Conservation (phyloP, 2,888 invertebrate genomes). For the Thecophora atra region DNA sequence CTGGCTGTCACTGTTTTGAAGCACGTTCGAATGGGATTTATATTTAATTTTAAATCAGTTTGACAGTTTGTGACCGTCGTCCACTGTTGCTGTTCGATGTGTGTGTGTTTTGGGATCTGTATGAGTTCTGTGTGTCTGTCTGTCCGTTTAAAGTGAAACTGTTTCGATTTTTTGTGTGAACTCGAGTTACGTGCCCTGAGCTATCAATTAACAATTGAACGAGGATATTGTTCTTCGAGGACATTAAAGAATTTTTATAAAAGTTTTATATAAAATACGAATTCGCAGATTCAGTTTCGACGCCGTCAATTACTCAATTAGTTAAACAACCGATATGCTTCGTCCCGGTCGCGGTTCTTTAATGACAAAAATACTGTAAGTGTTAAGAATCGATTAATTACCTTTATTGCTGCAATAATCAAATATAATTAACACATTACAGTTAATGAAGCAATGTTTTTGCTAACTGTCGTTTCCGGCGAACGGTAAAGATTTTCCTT, state of each 20-base stretch:
- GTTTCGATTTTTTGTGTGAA: slow-evolving; percentile 1
- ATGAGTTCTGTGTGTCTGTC: slow-evolving; percentile 4
- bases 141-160: neutral
- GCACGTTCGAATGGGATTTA: slow-evolving; percentile 37
- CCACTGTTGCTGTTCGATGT: neutral
- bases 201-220: slow-evolving; percentile 33
- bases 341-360: neutral
- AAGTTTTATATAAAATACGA: too few relatives aligned
- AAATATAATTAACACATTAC: slow-evolving; percentile 23
- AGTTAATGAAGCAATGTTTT: neutral
- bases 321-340: too few relatives aligned
- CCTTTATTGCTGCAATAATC: slow-evolving; percentile 18
- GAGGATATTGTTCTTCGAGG: neutral
- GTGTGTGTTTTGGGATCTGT: slow-evolving; percentile 5
- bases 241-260: too few relatives aligned
- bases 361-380: too few relatives aligned
- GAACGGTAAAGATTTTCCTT: too few relatives aligned
- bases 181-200: neutral
- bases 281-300: too few relatives aligned
- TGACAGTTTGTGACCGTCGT: slow-evolving; percentile 34
- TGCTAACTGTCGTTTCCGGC: too few relatives aligned
- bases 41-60: slow-evolving; percentile 39
- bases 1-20: slow-evolving; percentile 15
- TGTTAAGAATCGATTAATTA: too few relatives aligned
- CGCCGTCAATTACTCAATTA: too few relatives aligned